Base-by-base conservation (phyloP, 2,888 invertebrate species). In the Cryptosula pallasiana region DNA sequence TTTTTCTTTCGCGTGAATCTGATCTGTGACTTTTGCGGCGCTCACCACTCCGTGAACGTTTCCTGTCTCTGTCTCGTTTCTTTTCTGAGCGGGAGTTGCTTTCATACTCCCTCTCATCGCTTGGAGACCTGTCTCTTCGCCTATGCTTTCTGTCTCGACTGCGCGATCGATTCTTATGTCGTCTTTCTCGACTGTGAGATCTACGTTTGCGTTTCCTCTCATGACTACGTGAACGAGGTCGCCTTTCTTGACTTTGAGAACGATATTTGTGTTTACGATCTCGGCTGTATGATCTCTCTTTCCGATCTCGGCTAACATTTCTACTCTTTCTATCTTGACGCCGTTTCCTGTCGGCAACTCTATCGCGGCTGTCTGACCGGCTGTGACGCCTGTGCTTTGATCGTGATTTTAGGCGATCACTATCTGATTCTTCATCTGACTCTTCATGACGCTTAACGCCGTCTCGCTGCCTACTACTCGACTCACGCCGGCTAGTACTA, bases 141-240 rank as follows among this genome's bases (percentile, higher is more conserved):
- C n/a, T 63, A 32, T n/a, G 63, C n/a, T 63, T 63, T 32, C 27
- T 63, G 25, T 27, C 32, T 63, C 63, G 27, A 32, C 63, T 63
- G 13, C 32, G 2, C 2, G 63, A 63, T 2, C 63, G 63, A 9
- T 34, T 32, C 9, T 32, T 9, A 63, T 32, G 63, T 32, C 27
- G 20, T 63, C 63, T 63, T 32, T 63, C 63, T 13, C 32, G 27
- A 34, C 63, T 63, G 2, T 32, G 32, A 16, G 63, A 63, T 25
- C 63, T 20, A 32, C 32, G 16, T 32, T 63, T 57, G 57, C n/a
- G 57, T 25, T 57, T 57, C 25, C 57, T 13, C 5, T 25, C 57
- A 13, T 25, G 57, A 57, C 57, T 57, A 23, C 57, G 57, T 25
- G 57, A 57, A 5, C 57, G 57, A 45, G n/a, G n/a, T n/a, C n/a